Percentiles rank a stretch among this genome's conserved stretches.
phyloP scores from a whole-genome alignment of 2,113 vertebrate genomes.

The Anolis carolinensis region DNA sequence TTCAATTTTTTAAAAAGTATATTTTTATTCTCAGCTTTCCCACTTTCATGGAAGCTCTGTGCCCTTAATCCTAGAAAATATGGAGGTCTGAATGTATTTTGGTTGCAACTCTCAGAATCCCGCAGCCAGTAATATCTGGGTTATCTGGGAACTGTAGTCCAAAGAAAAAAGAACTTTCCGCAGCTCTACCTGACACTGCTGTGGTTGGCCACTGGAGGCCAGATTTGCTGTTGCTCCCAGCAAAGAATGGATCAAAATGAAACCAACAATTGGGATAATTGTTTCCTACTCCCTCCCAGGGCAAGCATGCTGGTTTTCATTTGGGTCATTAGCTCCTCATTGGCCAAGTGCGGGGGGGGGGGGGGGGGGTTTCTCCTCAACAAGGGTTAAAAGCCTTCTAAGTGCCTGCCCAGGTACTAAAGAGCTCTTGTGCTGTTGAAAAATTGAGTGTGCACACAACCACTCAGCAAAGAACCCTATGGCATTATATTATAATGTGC shows the following conservation, averaged over 20 bases:
- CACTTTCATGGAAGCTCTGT: too few species aligned
- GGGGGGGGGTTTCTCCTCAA: constrained; percentile 18
- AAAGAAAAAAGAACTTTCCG: background rate
- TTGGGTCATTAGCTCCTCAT: constrained; percentile 13
- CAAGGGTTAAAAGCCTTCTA: background rate
- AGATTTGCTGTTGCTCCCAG: background rate
- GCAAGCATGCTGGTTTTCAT: constrained; percentile 18
- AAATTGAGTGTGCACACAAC: constrained; percentile 14
- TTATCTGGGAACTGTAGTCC: background rate
- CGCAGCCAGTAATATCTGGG: background rate
- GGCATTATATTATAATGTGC: background rate
- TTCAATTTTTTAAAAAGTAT: too few species aligned
- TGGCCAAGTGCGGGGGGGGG: constrained; percentile 1
- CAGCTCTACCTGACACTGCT: background rate
- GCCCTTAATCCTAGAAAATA: too few species aligned
- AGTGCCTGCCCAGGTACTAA: constrained; percentile 17
- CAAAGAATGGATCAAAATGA: constrained; percentile 5
- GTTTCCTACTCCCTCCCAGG: constrained; percentile 3
- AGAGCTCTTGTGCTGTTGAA: constrained; percentile 28
- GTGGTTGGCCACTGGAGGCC: background rate
- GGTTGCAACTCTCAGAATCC: background rate
- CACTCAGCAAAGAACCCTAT: background rate
- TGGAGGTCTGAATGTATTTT: background rate
- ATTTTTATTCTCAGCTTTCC: too few species aligned
- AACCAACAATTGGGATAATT: constrained; percentile 38